phyloP scores from a whole-genome alignment of 2,113 vertebrate species.

The Aix galericulata region DNA sequence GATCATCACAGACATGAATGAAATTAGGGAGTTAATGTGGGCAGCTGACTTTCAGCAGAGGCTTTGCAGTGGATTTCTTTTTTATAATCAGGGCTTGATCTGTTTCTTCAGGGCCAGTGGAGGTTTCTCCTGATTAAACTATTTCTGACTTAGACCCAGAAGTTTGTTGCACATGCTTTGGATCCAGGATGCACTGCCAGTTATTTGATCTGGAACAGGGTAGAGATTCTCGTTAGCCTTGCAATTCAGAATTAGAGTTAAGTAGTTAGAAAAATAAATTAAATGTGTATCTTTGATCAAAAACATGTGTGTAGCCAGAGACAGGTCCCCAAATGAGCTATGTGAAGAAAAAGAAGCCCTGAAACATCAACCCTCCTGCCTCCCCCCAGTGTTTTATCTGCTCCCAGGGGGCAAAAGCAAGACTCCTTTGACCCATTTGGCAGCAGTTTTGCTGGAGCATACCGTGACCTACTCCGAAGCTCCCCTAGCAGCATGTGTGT shows the following conservation, averaged over 20 bases:
- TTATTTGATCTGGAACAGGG: neutral
- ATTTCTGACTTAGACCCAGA: neutral
- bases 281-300: neutral
- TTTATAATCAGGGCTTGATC: too few relatives aligned
- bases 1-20: neutral
- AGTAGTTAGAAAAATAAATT: neutral
- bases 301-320: neutral
- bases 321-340: neutral
- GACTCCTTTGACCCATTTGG: neutral
- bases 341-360: neutral
- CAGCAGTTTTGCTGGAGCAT: neutral
- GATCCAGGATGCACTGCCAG: neutral
- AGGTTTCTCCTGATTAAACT: neutral
- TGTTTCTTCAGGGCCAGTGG: neutral
- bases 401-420: neutral
- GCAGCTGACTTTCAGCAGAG: neutral
- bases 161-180: neutral
- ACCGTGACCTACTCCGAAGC: neutral
- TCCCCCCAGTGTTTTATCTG: accelerated
- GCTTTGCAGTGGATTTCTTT: neutral
- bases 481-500: neutral
- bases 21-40: neutral
- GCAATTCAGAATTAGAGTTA: neutral
- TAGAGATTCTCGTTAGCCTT: neutral
- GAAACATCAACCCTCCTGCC: neutral